These are phyloP conservation scores for Cephus pygmeus DNA, from an alignment of 2,888 invertebrate species.

Conservation along the genomic window DNA sequence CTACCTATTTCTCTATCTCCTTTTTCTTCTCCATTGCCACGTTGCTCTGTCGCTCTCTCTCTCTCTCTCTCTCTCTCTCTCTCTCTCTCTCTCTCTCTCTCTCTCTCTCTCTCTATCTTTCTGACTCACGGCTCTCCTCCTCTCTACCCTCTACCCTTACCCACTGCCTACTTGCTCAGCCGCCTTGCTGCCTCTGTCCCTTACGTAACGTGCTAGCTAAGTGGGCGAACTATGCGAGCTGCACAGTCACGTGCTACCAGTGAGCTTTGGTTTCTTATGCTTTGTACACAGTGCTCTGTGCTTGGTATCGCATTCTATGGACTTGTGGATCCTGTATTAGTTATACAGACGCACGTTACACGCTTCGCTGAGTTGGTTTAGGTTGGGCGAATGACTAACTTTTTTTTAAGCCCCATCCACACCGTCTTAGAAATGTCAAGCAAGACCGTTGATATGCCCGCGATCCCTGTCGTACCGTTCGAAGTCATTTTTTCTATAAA, in stretches of 20 bases:
- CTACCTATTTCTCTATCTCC: background rate
- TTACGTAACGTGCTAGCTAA: slow-evolving; percentile 30
- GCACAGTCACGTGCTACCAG: slow-evolving; percentile 29
- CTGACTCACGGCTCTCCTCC: slow-evolving; percentile 4
- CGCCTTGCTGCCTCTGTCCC: background rate
- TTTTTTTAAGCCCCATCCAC: background rate
- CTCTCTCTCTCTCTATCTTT: slow-evolving; percentile 4
- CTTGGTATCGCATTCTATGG: background rate
- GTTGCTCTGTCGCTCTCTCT: slow-evolving; percentile 13
- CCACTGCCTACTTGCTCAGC: slow-evolving; percentile 6
- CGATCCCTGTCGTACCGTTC: background rate
- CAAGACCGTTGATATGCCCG: slow-evolving; percentile 20
- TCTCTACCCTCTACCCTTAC: slow-evolving; percentile 1
- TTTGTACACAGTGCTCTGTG: background rate
- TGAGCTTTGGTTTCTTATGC: background rate
- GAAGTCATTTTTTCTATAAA: background rate
- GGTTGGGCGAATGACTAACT: background rate
- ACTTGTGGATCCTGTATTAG: background rate
- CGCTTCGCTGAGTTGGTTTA: background rate
- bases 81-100: slow-evolving; percentile 16
- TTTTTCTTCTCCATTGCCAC: background rate
- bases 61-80: slow-evolving; percentile 10
- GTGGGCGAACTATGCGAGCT: slow-evolving; percentile 29
- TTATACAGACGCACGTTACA: background rate
- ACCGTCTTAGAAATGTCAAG: slow-evolving; percentile 22